Conservation (phyloP, 2,888 invertebrate genomes). For the Caenorhabditis sp. region DNA sequence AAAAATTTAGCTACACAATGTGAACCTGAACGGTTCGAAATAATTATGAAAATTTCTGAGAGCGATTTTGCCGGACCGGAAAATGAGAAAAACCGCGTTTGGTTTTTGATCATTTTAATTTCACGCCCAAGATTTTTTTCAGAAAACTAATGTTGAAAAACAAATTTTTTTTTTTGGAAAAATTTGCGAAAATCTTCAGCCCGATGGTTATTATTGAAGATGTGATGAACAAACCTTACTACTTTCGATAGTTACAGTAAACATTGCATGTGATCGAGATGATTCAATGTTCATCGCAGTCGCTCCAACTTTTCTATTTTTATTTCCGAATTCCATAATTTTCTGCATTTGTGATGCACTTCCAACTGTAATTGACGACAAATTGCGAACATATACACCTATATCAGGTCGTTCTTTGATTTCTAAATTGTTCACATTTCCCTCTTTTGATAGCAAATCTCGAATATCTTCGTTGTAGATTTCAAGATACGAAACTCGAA, state of each 20-base stretch:
- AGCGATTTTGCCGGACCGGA: too few relatives aligned
- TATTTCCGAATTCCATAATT: conserved; percentile 94
- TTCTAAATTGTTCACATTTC: conserved; percentile 74
- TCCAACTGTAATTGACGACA: conserved; percentile 96
- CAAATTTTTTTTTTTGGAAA: too few relatives aligned
- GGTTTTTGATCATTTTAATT: too few relatives aligned
- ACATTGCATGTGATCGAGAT: conserved; percentile 83
- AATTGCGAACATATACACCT: conserved; percentile 93
- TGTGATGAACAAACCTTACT: too few relatives aligned
- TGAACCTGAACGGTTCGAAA: too few relatives aligned
- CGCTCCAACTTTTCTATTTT: conserved; percentile 85
- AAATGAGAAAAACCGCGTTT: too few relatives aligned
- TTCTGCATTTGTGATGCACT: conserved; percentile 92
- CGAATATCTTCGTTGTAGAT: conserved; percentile 99
- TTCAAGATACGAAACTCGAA: conserved; percentile 95
- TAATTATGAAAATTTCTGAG: too few relatives aligned
- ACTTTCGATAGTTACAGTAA: conserved; percentile 91
- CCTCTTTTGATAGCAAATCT: conserved; percentile 89
- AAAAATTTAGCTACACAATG: too few relatives aligned
- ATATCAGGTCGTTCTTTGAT: conserved; percentile 86
- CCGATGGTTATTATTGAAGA: too few relatives aligned
- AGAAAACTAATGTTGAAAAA: not conserved
- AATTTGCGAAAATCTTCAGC: too few relatives aligned
- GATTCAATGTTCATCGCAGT: conserved; percentile 98
- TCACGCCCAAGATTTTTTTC: too few relatives aligned